Evolutionary conservation across 2,888 invertebrate genomes (phyloP), one percentile per base, ranked within the genome.

Genomic region (Chrysina gloriosa): DNA sequence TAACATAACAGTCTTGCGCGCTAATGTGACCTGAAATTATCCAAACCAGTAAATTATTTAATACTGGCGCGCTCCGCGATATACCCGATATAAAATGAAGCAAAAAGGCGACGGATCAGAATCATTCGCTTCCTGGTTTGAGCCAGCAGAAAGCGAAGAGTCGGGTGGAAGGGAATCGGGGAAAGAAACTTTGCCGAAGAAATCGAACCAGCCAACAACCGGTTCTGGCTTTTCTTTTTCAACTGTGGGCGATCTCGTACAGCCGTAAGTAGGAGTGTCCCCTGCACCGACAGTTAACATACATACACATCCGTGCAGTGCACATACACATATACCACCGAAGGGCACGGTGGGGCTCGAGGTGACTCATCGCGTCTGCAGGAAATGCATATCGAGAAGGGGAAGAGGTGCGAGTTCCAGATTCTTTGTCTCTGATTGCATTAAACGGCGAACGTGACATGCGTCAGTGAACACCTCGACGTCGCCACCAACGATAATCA

Each of bases 191-290:
- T 58, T 42, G 23, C 11, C 25, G 58, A 25, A 58, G 58, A 58
- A 58, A 58, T 16, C 16, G 14, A n/a, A 16, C 56, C 36, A 61
- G 42, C 11, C 25, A 61, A 25, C 58, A 42, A 61, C 58, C 58
- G 58, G 58, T 61, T 42, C 58, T 42, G 42, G 58, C 9, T 25
- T 29, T 42, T 61, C 31, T 64, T 50, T 64, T 64, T 36, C 36
- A 67, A 70, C 70, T 56, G 71, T 70, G 70, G 71, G 71, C 67
- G 70, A 67, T 50, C 50, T 63, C 68, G 50, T 64, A 36, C 67
- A 65, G 69, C 67, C 66, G 72, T 27, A 61, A 71, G 73, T 74
- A 73, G 76, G 76, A 74, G 76, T 76, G 76, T 73, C 75, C 71
- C 73, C 54, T 68, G 66, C 70, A 73, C 72, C 27, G 58, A 61